Evolutionary conservation across 2,113 vertebrate species (phyloP).

Genomic region (Oncorhynchus gorbuscha): DNA sequence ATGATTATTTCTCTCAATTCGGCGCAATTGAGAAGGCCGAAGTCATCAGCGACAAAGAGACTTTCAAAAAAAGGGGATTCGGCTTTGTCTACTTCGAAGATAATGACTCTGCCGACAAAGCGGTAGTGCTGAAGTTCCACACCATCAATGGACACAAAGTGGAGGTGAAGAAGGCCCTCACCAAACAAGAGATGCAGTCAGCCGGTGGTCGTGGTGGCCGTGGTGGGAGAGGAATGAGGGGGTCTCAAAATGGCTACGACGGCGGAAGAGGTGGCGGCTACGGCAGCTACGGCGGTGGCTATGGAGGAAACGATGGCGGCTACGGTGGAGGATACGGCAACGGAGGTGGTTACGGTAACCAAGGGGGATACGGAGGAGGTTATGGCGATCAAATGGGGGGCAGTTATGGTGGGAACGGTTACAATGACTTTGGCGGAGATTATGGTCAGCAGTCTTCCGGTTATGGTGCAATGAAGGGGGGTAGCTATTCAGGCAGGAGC

Average conservation of each 20-base stretch:
- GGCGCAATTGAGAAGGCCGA: slow-evolving; percentile 85
- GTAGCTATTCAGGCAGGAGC: slow-evolving; percentile 81
- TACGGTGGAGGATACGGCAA: slow-evolving; percentile 80
- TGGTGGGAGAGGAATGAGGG: slow-evolving; percentile 80
- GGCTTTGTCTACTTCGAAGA: slow-evolving; percentile 87
- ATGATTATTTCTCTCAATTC: slow-evolving; percentile 84
- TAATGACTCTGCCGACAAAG: slow-evolving; percentile 87
- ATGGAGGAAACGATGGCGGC: slow-evolving; percentile 71
- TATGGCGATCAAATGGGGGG: slow-evolving; percentile 67
- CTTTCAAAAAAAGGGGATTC: slow-evolving; percentile 86
- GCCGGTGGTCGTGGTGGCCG: slow-evolving; percentile 59
- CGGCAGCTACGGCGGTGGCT: slow-evolving; percentile 83
- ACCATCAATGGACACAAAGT: slow-evolving; percentile 87
- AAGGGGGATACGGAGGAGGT: slow-evolving; percentile 80
- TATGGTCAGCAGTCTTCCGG: slow-evolving; percentile 92
- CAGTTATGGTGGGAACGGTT: slow-evolving; percentile 84
- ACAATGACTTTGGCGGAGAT: slow-evolving; percentile 80
- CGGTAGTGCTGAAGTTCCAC: slow-evolving; percentile 85
- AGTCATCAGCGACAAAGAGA: slow-evolving; percentile 85
- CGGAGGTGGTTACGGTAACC: slow-evolving; percentile 57
- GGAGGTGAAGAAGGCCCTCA: slow-evolving; percentile 87
- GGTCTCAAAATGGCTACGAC: slow-evolving; percentile 78
- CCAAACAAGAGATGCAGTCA: slow-evolving; percentile 85
- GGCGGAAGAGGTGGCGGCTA: slow-evolving; percentile 80
- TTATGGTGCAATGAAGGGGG: slow-evolving; percentile 93